Evolutionary conservation across 2,888 invertebrate genomes (phyloP), one percentile per base, ranked within the genome.

Genomic region (Synergus gifuensis): DNA sequence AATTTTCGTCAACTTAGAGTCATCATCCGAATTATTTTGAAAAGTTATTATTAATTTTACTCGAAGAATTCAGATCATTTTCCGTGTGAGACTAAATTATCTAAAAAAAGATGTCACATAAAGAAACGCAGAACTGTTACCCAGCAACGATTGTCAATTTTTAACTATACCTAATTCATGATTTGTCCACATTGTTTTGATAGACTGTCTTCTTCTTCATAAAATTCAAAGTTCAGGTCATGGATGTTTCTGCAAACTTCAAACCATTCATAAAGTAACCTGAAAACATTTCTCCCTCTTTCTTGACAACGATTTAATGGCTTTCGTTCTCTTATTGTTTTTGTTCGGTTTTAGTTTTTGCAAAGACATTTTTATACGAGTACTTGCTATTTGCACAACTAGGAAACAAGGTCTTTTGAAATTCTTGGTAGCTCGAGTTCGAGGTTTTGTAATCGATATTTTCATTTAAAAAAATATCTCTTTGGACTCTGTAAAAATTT

Each of bases 131-230:
- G 14, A n/a, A 22, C n/a, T 14, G 78, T 83, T 62, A 44, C 83
- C 67, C 42, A 44, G 79, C 79, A 78, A 82, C 81, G 79, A 81
- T 77, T 54, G 76, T 66, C 77, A 54, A 18, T 69, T 77, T 22
- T 16, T 79, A 22, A 60, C 18, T 54, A 60, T 22, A 60, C 60
- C 18, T 4, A 54, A 5, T 54, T n/a, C 54, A 54, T n/a, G 54
- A 54, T n/a, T 12, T 8, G 2, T 8, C 54, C 54, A 54, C 3
- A 3, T 54, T 54, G n/a, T 54, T 54, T 54, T n/a, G 54, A 54
- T 8, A 54, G 49, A 7, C 7, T 49, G 49, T 16, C 49, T 14
- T 49, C 49, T 16, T 49, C 7, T 16, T 49, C 28, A 28, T 16
- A 16, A 1, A 16, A 16, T 54, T 49, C 54, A n/a, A 2, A 54